Percentiles rank a stretch among this genome's conserved stretches.
phyloP scores from a whole-genome alignment of 2,113 vertebrate genomes.

The Lasiurus borealis region DNA sequence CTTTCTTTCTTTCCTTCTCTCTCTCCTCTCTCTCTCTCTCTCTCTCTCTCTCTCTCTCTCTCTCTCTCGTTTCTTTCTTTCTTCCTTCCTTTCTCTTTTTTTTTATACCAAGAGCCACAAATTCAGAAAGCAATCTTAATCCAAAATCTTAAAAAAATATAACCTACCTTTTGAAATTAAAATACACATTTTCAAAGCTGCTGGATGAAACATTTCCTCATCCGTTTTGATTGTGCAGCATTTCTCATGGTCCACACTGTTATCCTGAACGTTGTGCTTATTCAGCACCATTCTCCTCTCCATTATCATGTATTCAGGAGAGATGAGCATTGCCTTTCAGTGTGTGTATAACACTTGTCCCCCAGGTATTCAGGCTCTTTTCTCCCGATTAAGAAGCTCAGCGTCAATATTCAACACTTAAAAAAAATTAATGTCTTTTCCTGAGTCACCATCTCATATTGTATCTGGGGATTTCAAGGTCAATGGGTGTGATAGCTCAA shows the following conservation, averaged over 20 bases:
- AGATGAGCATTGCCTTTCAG: conserved; percentile 54
- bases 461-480: conserved; percentile 65
- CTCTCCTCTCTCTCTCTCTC: not conserved
- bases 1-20: no score
- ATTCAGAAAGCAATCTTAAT: conserved; percentile 13
- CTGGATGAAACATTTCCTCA: not conserved
- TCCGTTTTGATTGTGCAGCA: conserved; percentile 23
- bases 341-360: conserved; percentile 28
- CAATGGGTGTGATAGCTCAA: not conserved
- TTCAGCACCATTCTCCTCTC: conserved; percentile 50
- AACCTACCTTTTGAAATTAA: not conserved
- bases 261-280: not conserved
- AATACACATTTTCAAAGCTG: conserved; percentile 30
- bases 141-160: not conserved
- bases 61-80: not conserved
- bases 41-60: not conserved
- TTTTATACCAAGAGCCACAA: not conserved
- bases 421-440: conserved; percentile 38
- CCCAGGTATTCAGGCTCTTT: conserved; percentile 59
- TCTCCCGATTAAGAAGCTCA: conserved; percentile 63
- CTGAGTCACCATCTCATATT: conserved; percentile 36
- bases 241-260: conserved; percentile 2
- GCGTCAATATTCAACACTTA: conserved; percentile 56
- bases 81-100: not conserved
- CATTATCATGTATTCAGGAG: conserved; percentile 63